A percentile compares a stretch with the other conserved stretches of the same genome.
phyloP scores from a whole-genome alignment of 2,888 invertebrate species.

The Epiblema foenella region DNA sequence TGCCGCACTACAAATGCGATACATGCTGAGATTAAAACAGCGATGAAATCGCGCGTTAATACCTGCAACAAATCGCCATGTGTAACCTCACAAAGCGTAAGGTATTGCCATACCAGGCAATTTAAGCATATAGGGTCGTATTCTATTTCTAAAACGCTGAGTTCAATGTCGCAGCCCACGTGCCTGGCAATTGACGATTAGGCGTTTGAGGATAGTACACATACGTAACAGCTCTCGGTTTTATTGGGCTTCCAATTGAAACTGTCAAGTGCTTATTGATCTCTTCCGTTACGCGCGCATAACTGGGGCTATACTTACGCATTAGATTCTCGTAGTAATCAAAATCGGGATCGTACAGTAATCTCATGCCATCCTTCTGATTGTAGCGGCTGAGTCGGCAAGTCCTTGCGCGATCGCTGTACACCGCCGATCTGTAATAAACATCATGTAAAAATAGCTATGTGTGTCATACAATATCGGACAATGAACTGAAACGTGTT shows the following conservation, averaged over 20 bases:
- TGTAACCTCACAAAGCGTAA: no score
- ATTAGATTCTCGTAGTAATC: constrained; percentile 97
- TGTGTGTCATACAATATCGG: constrained; percentile 58
- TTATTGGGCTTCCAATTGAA: constrained; percentile 39
- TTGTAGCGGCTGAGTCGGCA: constrained; percentile 94
- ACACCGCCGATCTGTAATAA: constrained; percentile 89
- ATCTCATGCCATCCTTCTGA: constrained; percentile 93
- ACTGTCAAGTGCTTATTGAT: constrained; percentile 36
- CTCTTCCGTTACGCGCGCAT: constrained; percentile 20
- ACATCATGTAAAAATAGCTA: constrained; percentile 84
- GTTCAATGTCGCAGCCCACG: constrained; percentile 56
- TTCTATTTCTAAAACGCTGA: constrained; percentile 58
- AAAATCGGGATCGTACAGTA: constrained; percentile 95
- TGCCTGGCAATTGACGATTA: constrained; percentile 48
- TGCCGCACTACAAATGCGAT: no score
- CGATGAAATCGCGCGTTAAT: no score
- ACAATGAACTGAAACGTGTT: constrained; percentile 52
- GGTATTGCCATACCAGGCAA: constrained; percentile 15
- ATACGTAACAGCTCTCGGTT: constrained; percentile 21
- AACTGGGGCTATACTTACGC: constrained; percentile 86
- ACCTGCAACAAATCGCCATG: no score
- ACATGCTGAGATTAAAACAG: no score
- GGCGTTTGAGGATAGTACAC: constrained; percentile 23
- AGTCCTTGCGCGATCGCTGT: constrained; percentile 93
- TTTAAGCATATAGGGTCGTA: constrained; percentile 44